Evolutionary conservation across 2,113 vertebrate species (phyloP), one percentile per base, ranked within the genome.

Genomic region (Oxyruncus cristatus): DNA sequence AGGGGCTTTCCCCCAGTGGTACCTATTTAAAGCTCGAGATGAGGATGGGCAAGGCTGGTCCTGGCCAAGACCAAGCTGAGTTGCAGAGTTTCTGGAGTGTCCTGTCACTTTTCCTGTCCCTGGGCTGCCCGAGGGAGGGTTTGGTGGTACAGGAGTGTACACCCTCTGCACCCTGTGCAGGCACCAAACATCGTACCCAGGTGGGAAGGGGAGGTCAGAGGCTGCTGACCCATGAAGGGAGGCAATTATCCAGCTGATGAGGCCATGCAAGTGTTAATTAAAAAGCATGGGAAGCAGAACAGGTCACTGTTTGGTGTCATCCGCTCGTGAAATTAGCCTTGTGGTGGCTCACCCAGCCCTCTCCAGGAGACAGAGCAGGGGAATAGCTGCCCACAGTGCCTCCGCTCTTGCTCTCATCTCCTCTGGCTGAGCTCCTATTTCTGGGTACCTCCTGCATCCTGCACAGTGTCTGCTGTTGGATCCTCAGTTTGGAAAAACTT

Each of bases 241-340:
- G 84, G 92, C 88, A 93, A 91, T 94, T 96, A 95, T 89, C 85
- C 92, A 87, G 83, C 73, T 85, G 89, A 89, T 81, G 95, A 93
- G 86, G 96, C 89, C 94, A 81, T 85, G 93, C 93, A 95, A 80
- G 93, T 96, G 97, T 93, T 97, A 97, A 97, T 97, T 97, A 97
- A 97, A 97, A 95, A 87, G 65, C 79, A 95, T 56, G 92, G 9
- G 68, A 96, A 91, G 94, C 94, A 96, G 95, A 95, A 88, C 79
- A 87, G 89, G 91, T 95, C 92, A 85, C 91, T 95, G 94, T 96
- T 97, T 96, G 85, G 89, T 97, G 92, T 94, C 96, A 97, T 19
- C 66, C 7, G 1, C 93, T 93, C 2, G 56, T 96, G 94, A 95
- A 97, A 97, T 95, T 85, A 89, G 63, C 79, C 58, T 66, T 0